Evolutionary conservation across 1,140 invertebrate genomes (phyloP), one percentile per base, ranked within the genome.

Genomic region (Belonocnema kinseyi): DNA sequence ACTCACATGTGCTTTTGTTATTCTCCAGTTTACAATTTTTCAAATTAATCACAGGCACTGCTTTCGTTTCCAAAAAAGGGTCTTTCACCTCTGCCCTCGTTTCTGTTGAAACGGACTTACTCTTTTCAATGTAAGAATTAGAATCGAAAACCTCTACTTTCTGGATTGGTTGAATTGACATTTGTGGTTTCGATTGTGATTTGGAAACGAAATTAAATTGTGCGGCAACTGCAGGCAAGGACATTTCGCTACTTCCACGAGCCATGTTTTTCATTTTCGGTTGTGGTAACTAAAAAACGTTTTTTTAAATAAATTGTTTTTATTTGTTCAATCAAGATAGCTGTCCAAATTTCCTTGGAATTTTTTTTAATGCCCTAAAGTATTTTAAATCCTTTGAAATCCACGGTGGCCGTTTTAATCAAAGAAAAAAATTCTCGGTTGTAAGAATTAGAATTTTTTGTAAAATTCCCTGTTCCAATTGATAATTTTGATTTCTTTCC

Each of bases 21-120:
- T 13, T 54, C 77, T 76, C 75, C 71, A 33, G 1, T 75, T 87
- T 87, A 52, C 75, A 84, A 72, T 76, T 53, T 71, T 79, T 85
- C 76, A 90, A 89, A 85, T 90, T 89, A 61, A 88, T 85, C 26
- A 83, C 72, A 54, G 83, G 54, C 40, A 86, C 86, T 26, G 82
- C 51, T 46, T 88, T 84, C 3, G 72, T 50, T 52, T 50, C 75
- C 61, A 72, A 83, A 40, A 56, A 81, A 51, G 54, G 83, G 17
- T 40, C 82, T 61, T 50, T 78, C 61, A 46, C 17, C 14, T 75
- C 17, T n/a, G 14, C 1, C 2, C 51, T 74, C 16, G 50, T n/a
- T 56, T 14, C 70, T 53, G 46, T 75, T 75, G 71, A 14, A 26
- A 46, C 54, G 80, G 82, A 21, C 52, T 77, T 71, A 77, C 50